Percentiles rank a stretch among this genome's conserved stretches.
Evolutionary conservation across 2,888 invertebrate species (phyloP).

Genomic region (Phengaris alcon): DNA sequence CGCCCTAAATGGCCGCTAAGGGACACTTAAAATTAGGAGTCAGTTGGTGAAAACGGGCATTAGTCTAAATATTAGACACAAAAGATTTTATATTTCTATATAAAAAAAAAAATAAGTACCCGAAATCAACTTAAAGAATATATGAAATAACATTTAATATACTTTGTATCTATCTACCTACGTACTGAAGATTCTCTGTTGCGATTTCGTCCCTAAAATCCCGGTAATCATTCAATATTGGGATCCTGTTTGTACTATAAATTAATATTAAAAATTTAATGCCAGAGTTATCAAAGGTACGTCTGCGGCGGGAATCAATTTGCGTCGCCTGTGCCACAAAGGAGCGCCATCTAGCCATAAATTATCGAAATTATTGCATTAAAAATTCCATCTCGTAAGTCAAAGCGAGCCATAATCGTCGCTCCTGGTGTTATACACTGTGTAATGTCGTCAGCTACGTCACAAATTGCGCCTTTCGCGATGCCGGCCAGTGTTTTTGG

Average conservation of each 20-base stretch:
- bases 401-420: constrained; percentile 80
- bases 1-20: too few species aligned
- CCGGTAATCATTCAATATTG: constrained; percentile 14
- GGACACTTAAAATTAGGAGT: too few species aligned
- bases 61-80: neutral
- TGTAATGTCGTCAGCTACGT: constrained; percentile 49
- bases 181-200: neutral
- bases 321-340: constrained; percentile 63
- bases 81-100: neutral
- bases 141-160: neutral
- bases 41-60: too few species aligned
- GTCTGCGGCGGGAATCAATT: constrained; percentile 45
- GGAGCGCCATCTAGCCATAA: constrained; percentile 77
- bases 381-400: constrained; percentile 86
- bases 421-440: constrained; percentile 41
- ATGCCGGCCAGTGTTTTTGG: neutral
- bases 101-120: too few species aligned
- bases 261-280: constrained; percentile 24
- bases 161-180: too few species aligned
- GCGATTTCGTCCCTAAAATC: neutral
- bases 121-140: too few species aligned
- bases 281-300: constrained; percentile 17
- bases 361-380: constrained; percentile 86
- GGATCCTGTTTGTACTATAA: constrained; percentile 16
- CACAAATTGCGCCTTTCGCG: constrained; percentile 23